These are phyloP conservation scores for Arvicanthis niloticus DNA, from an alignment of 2,113 vertebrate genomes.

Conservation along the genomic window DNA sequence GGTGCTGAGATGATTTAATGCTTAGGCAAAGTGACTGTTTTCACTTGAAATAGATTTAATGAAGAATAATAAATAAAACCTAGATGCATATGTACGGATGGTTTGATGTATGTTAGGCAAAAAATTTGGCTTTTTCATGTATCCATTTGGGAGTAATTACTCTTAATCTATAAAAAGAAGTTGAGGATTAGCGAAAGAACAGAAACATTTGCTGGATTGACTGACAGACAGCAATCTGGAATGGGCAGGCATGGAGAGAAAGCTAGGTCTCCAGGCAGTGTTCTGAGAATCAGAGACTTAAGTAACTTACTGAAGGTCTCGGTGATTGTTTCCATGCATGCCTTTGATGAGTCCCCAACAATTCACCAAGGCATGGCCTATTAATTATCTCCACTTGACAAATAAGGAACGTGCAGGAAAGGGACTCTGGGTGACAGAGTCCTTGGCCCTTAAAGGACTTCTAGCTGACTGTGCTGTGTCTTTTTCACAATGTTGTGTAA, in stretches of 20 bases:
- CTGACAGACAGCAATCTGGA: conserved; percentile 71
- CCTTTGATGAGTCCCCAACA: conserved; percentile 23
- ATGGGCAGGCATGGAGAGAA: conserved; percentile 44
- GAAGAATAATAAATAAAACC: conserved; percentile 84
- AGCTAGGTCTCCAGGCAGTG: conserved; percentile 57
- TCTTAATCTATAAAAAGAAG: conserved; percentile 67
- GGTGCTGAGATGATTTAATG: not conserved
- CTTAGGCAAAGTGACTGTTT: conserved; percentile 63
- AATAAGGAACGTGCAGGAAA: conserved; percentile 18
- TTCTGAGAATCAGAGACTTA: conserved; percentile 47
- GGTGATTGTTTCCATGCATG: conserved; percentile 28
- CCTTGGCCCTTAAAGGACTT: conserved; percentile 27
- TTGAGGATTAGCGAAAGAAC: conserved; percentile 69
- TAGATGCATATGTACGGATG: conserved; percentile 67
- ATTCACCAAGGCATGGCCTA: not conserved
- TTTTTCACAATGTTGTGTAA: not conserved
- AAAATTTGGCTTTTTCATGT: conserved; percentile 74
- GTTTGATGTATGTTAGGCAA: conserved; percentile 62
- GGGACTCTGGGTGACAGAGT: not conserved
- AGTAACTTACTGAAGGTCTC: conserved; percentile 36
- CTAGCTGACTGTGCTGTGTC: not conserved
- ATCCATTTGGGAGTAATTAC: conserved; percentile 78
- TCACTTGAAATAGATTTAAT: conserved; percentile 80
- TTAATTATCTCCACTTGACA: not conserved
- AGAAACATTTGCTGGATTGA: conserved; percentile 63